phyloP scores from a whole-genome alignment of 2,113 vertebrate species.

The Mungos mungo region DNA sequence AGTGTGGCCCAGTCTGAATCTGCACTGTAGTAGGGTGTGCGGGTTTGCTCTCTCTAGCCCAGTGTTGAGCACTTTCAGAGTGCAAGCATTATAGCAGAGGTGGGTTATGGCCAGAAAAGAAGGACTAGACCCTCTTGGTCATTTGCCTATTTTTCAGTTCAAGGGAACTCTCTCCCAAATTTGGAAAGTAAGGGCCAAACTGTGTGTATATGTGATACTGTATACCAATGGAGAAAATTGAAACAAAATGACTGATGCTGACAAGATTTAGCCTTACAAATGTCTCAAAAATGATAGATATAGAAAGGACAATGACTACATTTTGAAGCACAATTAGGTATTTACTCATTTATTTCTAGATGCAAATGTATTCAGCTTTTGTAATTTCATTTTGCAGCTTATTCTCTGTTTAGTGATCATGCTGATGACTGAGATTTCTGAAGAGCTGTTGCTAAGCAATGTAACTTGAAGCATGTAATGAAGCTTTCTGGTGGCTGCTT shows the following conservation, averaged over 20 bases:
- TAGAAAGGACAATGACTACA: slow-evolving; percentile 32
- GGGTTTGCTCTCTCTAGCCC: background rate
- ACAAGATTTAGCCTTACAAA: background rate
- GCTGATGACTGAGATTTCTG: slow-evolving; percentile 81
- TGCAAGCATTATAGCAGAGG: background rate
- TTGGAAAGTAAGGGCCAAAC: background rate
- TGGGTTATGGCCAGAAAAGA: background rate
- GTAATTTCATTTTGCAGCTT: slow-evolving; percentile 75
- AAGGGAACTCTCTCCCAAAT: background rate
- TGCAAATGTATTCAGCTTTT: slow-evolving; percentile 72
- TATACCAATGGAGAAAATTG: background rate
- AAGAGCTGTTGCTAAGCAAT: slow-evolving; percentile 83
- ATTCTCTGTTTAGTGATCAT: slow-evolving; percentile 81
- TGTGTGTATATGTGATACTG: background rate
- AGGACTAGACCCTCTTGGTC: background rate
- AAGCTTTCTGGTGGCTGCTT: slow-evolving; percentile 81
- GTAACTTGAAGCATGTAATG: slow-evolving; percentile 83
- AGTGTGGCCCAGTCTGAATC: background rate
- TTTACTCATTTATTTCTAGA: slow-evolving; percentile 82
- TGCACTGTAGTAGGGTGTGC: background rate
- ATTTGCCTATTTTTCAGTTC: background rate
- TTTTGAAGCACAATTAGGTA: slow-evolving; percentile 76
- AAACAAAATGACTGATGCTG: background rate
- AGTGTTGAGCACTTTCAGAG: background rate
- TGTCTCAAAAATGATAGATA: background rate